Conservation (phyloP, 2,113 vertebrate genomes). For the Bucco capensis region DNA sequence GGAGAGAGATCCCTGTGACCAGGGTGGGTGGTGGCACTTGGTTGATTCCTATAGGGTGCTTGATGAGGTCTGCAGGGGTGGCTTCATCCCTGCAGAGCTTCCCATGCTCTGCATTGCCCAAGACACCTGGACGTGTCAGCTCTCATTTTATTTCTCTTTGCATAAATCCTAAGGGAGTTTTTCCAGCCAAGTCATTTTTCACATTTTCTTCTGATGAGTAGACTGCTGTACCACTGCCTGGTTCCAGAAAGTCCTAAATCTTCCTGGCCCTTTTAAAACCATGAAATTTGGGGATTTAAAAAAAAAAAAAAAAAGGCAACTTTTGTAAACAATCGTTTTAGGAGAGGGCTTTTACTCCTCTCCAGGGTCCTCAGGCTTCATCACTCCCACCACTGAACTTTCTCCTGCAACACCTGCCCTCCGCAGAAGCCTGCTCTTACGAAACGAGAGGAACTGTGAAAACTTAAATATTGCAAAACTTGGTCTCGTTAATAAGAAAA, state of each 20-base stretch:
- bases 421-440: neutral
- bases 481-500: neutral
- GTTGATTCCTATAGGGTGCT: neutral
- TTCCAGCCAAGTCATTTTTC: neutral
- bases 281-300: neutral
- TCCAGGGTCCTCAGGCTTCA: neutral
- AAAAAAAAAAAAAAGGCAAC: no score
- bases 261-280: neutral
- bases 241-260: neutral
- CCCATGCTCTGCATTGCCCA: neutral
- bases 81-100: neutral
- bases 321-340: neutral
- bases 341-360: neutral
- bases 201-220: neutral
- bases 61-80: neutral
- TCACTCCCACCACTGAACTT: neutral
- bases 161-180: neutral
- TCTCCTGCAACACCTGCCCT: accelerated
- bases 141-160: neutral
- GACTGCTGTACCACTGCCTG: neutral
- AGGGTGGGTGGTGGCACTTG: neutral
- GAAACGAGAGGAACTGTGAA: neutral
- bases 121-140: neutral
- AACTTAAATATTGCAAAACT: neutral
- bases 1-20: neutral